These are phyloP conservation scores for Ctena decussata DNA, from an alignment of 2,888 invertebrate genomes.

Conservation along the genomic window DNA sequence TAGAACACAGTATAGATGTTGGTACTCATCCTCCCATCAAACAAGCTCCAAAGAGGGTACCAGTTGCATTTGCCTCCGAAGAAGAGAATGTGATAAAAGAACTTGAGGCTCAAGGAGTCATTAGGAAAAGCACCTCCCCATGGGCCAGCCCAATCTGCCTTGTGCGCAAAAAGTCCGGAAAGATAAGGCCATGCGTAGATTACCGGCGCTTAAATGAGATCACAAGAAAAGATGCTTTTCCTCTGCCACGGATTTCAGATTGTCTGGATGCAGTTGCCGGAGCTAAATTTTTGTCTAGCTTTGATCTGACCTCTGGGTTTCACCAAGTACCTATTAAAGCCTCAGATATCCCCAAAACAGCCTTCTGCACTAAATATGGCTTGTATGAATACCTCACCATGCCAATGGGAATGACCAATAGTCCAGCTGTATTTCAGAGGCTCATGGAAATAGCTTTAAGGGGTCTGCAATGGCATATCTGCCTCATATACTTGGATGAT, in stretches of 20 bases:
- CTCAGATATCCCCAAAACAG: too few species aligned
- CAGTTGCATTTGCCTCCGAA: too few species aligned
- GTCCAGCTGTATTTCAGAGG: too few species aligned
- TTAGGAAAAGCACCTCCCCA: slow-evolving; percentile 33
- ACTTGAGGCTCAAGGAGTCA: slow-evolving; percentile 25
- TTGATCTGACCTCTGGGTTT: slow-evolving; percentile 42
- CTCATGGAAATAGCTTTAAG: too few species aligned
- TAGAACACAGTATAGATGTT: slow-evolving; percentile 25
- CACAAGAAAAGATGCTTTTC: too few species aligned
- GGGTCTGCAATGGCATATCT: too few species aligned
- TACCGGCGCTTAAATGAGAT: slow-evolving; percentile 32
- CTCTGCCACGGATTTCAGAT: slow-evolving; percentile 25
- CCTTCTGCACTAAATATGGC: too few species aligned
- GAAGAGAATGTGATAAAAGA: slow-evolving; percentile 22
- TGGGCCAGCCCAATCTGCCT: slow-evolving; percentile 37
- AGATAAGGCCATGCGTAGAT: slow-evolving; percentile 27
- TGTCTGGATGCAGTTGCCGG: slow-evolving; percentile 41
- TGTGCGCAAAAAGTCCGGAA: slow-evolving; percentile 12
- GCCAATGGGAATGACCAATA: slow-evolving; percentile 6
- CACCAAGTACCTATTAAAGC: slow-evolving; percentile 50
- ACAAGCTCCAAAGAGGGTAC: too few species aligned
- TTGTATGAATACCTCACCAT: too few species aligned
- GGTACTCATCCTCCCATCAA: slow-evolving; percentile 15
- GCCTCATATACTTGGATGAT: too few species aligned
- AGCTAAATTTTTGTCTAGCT: slow-evolving; percentile 18